Conservation (phyloP, 1,140 invertebrate species). For the Trichomalopsis sarcophagae region DNA sequence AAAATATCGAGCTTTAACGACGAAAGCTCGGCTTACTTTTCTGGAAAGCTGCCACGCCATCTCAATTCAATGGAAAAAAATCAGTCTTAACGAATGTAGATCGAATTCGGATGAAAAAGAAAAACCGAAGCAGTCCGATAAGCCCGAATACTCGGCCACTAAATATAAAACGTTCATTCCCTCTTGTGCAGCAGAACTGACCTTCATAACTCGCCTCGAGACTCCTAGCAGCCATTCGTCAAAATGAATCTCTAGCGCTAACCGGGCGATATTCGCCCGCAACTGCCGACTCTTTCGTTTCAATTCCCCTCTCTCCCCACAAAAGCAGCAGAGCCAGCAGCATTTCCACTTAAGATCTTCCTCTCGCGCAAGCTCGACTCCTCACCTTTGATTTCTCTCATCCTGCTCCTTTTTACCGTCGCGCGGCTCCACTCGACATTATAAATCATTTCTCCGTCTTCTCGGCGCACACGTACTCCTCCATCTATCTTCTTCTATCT, state of each 20-base stretch:
- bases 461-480: neutral
- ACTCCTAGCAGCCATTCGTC: neutral
- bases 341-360: conserved; percentile 9
- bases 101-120: no score
- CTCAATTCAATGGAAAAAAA: no score
- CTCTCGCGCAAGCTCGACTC: neutral
- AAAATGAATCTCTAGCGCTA: neutral
- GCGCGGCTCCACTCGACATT: neutral
- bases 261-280: neutral
- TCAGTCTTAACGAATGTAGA: no score
- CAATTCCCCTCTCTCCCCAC: neutral
- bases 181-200: no score
- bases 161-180: no score
- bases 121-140: no score
- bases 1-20: no score
- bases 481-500: conserved; percentile 22
- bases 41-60: no score
- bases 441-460: conserved; percentile 21
- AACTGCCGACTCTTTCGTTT: neutral
- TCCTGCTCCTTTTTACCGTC: neutral
- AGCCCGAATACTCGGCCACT: no score
- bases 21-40: no score
- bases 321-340: neutral
- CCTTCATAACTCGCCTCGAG: neutral
- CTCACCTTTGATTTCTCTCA: conserved; percentile 14